Evolutionary conservation across 2,797 vertebrate genomes (phyloP).

Genomic region (Chiloscyllium punctatum): DNA sequence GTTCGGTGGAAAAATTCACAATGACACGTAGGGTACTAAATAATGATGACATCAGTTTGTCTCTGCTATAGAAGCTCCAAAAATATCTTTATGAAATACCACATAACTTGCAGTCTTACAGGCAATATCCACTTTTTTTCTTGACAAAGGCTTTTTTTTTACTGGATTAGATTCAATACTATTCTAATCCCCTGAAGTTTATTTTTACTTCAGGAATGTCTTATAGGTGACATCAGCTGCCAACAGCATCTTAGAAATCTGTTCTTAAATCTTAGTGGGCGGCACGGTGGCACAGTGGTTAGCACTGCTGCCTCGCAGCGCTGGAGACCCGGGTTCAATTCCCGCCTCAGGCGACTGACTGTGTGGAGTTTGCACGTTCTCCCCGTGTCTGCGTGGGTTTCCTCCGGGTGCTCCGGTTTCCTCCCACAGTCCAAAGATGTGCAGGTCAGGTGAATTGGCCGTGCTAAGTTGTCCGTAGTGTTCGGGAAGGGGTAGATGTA

Average conservation of each 20-base stretch:
- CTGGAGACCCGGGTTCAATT: too few species aligned
- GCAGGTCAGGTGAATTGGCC: too few species aligned
- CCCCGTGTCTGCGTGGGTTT: too few species aligned
- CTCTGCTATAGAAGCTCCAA: not conserved
- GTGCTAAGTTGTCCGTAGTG: too few species aligned
- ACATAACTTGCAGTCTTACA: not conserved
- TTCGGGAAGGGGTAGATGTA: too few species aligned
- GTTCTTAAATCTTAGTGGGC: constrained; percentile 24
- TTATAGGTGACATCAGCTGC: not conserved
- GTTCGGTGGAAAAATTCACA: constrained; percentile 17
- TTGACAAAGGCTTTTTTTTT: constrained; percentile 18
- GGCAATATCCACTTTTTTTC: constrained; percentile 1
- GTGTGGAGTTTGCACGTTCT: too few species aligned
- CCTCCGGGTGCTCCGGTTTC: too few species aligned
- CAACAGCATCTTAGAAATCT: constrained; percentile 22
- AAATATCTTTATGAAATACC: not conserved
- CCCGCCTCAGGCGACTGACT: too few species aligned
- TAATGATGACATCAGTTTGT: constrained; percentile 27
- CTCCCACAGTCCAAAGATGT: too few species aligned
- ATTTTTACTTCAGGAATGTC: constrained; percentile 10
- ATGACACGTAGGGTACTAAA: not conserved
- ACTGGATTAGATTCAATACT: constrained; percentile 6
- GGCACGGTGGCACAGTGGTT: too few species aligned
- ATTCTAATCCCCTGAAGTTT: constrained; percentile 16
- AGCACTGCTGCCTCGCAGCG: too few species aligned